phyloP scores from a whole-genome alignment of 2,113 vertebrate species.

The Blennius ocellaris region DNA sequence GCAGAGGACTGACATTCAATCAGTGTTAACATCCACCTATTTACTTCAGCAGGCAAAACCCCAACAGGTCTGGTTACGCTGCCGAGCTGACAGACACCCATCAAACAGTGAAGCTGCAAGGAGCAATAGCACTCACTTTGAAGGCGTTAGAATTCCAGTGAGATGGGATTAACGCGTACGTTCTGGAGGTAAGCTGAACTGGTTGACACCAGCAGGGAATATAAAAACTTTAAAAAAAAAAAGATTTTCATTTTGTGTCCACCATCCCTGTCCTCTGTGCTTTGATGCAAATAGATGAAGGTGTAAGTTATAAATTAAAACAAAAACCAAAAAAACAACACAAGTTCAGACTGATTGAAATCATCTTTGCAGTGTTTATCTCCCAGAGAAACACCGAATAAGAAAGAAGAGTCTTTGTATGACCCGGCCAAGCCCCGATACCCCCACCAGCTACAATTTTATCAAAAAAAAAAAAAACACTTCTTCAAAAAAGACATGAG shows the following conservation, averaged over 20 bases:
- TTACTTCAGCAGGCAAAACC: slow-evolving; percentile 14
- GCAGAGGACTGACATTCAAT: slow-evolving; percentile 25
- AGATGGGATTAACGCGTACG: slow-evolving; percentile 4
- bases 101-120: slow-evolving; percentile 20
- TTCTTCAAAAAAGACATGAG: slow-evolving; percentile 13
- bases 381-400: slow-evolving; percentile 11
- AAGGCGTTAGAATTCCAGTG: slow-evolving; percentile 9
- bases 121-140: background rate
- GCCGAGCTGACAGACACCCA: slow-evolving; percentile 12
- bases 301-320: too few relatives aligned
- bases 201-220: background rate
- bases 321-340: background rate
- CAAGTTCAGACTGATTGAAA: background rate
- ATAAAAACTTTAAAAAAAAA: background rate
- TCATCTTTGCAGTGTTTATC: slow-evolving; percentile 9
- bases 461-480: slow-evolving; percentile 33
- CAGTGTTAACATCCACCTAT: slow-evolving; percentile 21
- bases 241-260: background rate
- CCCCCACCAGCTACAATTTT: slow-evolving; percentile 46
- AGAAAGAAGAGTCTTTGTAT: slow-evolving; percentile 36
- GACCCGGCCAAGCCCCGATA: background rate
- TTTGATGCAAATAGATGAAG: background rate
- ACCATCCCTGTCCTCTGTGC: background rate
- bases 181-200: background rate
- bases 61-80: slow-evolving; percentile 16